Conservation (phyloP, 1,140 invertebrate species). For the Brachionus asplanchnoidis region DNA sequence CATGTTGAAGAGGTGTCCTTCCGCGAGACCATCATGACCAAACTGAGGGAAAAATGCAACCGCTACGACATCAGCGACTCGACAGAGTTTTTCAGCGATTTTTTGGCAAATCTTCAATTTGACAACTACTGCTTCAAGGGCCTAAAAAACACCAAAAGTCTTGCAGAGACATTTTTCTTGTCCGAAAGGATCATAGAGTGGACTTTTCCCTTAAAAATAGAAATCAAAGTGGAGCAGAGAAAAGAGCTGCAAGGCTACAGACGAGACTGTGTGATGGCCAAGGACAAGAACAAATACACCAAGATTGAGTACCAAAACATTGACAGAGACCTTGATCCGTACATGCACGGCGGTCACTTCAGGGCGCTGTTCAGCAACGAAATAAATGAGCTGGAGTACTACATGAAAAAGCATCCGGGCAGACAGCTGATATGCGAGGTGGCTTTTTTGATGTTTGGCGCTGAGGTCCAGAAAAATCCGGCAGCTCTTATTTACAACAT, state of each 20-base stretch:
- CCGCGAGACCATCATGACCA: conserved; percentile 29
- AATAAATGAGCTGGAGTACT: conserved; percentile 28
- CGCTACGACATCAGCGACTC: conserved; percentile 25
- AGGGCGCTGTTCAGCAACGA: conserved; percentile 35
- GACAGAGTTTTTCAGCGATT: conserved; percentile 33
- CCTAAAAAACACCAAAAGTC: conserved; percentile 27
- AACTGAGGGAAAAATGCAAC: conserved; percentile 33
- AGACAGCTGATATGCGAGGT: conserved; percentile 26
- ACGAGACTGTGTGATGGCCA: background rate
- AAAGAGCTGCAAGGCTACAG: conserved; percentile 13
- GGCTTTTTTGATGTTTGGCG: conserved; percentile 39
- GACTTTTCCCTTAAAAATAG: conserved; percentile 26
- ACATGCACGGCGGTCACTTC: conserved; percentile 31
- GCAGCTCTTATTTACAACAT: conserved; percentile 39
- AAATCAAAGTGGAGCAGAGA: conserved; percentile 21
- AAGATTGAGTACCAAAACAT: conserved; percentile 19
- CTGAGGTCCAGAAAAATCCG: conserved; percentile 36
- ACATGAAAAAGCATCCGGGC: conserved; percentile 40
- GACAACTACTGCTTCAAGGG: conserved; percentile 37
- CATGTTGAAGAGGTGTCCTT: conserved; percentile 35
- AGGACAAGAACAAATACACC: background rate
- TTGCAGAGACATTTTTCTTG: background rate
- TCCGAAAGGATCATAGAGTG: conserved; percentile 18
- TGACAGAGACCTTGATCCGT: conserved; percentile 26
- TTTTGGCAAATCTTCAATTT: conserved; percentile 38